Base-by-base conservation (phyloP, 37 sponge, comb jelly and placozoan species). In the Agelas oroides region DNA sequence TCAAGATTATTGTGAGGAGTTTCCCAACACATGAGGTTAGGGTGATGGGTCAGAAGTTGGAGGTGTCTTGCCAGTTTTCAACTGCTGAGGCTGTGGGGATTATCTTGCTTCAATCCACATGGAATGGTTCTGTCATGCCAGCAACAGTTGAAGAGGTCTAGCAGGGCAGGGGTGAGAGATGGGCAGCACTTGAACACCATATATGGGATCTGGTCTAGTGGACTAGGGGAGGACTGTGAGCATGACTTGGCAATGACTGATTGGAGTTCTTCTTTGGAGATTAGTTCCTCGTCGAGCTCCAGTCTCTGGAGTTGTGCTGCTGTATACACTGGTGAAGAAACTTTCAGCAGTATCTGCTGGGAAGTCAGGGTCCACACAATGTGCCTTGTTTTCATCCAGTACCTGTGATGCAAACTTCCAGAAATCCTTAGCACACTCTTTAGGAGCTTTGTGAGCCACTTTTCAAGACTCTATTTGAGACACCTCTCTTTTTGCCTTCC, bases 321-420 rank as follows among this genome's bases (percentile, higher is more conserved):
- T 23, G 53, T 71, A 71, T 23, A 40, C 23, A 32, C 23, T 21
- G 8, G 72, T 32, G 72, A 71, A 71, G 38, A 41, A 40, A 11
- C 39, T 28, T 36, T 35, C 34, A 28, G 72, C 72, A 23, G 27
- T n/a, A 71, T 23, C 34, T 71, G 19, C 53, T 41, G 72, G 34
- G 38, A 71, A 71, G 40, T 23, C 20, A n/a, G 72, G 72, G 11
- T 71, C 39, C 27, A 40, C 28, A n/a, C n/a, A n/a, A 40, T 21
- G 23, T 16, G 34, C 72, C 13, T 11, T 16, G 34, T 71, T 39
- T 35, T 28, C 72, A 20, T 71, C 72, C 13, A 71, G 72, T 71
- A 71, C 12, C 52, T 30, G 19, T 20, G 11, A 35, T 28, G 72
- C 28, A 71, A 71, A 71, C 38, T 30, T 71, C 72, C 72, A 71